Evolutionary conservation across 2,888 invertebrate species (phyloP).

Genomic region (Graphium colonna): DNA sequence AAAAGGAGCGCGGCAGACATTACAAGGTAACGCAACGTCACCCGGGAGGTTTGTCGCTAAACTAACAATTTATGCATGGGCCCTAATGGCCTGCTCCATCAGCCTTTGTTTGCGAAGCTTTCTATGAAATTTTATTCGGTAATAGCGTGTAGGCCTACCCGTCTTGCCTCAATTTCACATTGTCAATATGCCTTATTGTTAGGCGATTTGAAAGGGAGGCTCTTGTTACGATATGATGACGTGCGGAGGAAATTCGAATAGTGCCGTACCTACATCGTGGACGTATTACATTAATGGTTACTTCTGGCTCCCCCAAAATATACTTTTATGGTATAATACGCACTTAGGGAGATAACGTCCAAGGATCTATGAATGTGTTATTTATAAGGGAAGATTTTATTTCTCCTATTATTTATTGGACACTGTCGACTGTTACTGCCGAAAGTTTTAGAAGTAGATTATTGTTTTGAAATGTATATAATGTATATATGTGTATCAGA

Average conservation of each 20-base stretch:
- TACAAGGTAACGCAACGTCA: constrained; percentile 40
- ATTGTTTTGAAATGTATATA: no score
- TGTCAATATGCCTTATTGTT: constrained; percentile 45
- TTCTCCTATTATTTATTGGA: no score
- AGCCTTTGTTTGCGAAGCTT: constrained; percentile 73
- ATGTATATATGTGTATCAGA: no score
- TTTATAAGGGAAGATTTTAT: no score
- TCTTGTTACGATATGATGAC: constrained; percentile 16
- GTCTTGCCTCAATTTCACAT: constrained; percentile 42
- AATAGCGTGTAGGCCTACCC: constrained; percentile 50
- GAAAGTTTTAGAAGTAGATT: no score
- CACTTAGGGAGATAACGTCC: no score
- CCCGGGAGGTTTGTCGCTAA: constrained; percentile 48
- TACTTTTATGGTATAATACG: no score
- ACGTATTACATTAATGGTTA: no score
- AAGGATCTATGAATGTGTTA: no score
- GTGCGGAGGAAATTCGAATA: not conserved
- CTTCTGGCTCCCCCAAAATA: no score
- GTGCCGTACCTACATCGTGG: no score
- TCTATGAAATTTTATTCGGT: constrained; percentile 78
- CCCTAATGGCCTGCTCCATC: constrained; percentile 72
- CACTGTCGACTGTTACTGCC: no score
- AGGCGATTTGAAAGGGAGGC: constrained; percentile 29
- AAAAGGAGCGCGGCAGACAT: constrained; percentile 37
- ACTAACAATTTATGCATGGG: constrained; percentile 77